Evolutionary conservation across 2,888 invertebrate genomes (phyloP).

Genomic region (Tenthredo notha): DNA sequence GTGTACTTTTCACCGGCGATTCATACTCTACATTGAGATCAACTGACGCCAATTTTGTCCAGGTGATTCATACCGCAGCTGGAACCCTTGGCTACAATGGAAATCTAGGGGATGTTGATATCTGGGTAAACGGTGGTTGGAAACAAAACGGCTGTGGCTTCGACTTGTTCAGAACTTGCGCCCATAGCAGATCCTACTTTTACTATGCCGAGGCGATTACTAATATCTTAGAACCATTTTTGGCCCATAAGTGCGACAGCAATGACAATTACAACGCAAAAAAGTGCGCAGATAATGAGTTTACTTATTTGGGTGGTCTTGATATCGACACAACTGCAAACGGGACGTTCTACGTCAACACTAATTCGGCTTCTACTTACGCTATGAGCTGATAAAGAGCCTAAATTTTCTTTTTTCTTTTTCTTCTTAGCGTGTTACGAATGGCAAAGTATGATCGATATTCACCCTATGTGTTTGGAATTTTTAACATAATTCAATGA

Average conservation of each 20-base stretch:
- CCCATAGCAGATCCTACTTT: neutral
- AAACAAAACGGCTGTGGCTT: neutral
- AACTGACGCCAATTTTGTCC: constrained; percentile 77
- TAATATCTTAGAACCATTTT: neutral
- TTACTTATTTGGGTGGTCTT: constrained; percentile 62
- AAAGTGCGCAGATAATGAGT: constrained; percentile 46
- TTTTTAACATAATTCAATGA: too few relatives aligned
- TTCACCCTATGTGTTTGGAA: too few relatives aligned
- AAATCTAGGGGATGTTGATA: neutral
- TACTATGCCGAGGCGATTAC: neutral
- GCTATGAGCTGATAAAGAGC: neutral
- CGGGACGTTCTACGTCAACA: neutral
- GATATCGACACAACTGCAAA: neutral
- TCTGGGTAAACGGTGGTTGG: constrained; percentile 15
- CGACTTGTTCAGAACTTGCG: neutral
- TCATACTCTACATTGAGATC: constrained; percentile 70
- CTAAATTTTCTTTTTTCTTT: too few relatives aligned
- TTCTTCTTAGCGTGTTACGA: too few relatives aligned
- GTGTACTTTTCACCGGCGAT: constrained; percentile 76
- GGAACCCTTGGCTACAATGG: neutral
- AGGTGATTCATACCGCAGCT: constrained; percentile 57
- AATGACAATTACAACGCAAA: constrained; percentile 29
- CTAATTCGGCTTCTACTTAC: neutral
- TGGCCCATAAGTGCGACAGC: neutral
- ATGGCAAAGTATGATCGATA: too few relatives aligned